phyloP scores from a whole-genome alignment of 1,140 invertebrate genomes.

The Apis cerana region DNA sequence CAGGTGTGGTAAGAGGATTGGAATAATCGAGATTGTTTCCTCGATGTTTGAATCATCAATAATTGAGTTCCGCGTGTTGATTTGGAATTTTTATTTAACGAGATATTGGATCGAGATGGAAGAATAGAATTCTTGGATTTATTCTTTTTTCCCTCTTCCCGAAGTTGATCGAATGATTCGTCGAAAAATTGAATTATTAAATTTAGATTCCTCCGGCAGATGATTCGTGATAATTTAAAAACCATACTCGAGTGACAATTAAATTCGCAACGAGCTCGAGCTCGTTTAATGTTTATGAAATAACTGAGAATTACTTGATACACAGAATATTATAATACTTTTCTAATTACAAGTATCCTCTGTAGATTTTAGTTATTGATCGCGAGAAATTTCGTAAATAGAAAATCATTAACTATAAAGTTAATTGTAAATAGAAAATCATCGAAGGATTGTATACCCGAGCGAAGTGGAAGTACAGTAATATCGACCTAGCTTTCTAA shows the following conservation, averaged over 20 bases:
- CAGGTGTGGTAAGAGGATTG: neutral
- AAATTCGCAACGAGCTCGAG: neutral
- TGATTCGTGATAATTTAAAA: no score
- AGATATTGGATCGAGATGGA: neutral
- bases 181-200: no score
- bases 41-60: neutral
- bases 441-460: neutral
- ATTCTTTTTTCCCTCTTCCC: no score
- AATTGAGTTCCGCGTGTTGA: no score
- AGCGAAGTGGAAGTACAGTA: neutral
- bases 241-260: neutral
- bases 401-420: no score
- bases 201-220: no score
- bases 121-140: no score
- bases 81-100: no score
- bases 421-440: slow-evolving; percentile 5
- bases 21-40: neutral
- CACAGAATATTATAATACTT: neutral
- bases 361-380: neutral
- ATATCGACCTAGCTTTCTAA: neutral
- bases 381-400: neutral
- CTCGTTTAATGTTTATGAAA: neutral
- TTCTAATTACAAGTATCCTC: neutral
- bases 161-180: no score
- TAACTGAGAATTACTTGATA: neutral